These are phyloP conservation scores for Edolisoma coerulescens DNA, from an alignment of 2,113 vertebrate genomes.

Conservation along the genomic window DNA sequence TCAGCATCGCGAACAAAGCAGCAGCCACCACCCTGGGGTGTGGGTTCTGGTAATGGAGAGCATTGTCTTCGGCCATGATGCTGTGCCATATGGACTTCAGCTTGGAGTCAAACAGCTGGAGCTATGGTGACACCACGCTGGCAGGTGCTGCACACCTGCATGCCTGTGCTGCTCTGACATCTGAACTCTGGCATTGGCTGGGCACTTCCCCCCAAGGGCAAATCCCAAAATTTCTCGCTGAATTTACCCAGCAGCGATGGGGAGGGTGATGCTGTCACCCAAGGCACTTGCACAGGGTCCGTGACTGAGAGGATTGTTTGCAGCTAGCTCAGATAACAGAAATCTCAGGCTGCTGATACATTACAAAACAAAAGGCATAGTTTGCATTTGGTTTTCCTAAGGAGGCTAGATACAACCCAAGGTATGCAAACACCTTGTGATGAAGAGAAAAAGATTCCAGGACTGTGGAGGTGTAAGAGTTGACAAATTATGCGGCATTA, in stretches of 20 bases:
- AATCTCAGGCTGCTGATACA: not conserved
- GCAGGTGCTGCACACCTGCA: fast-evolving
- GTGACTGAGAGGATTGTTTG: not conserved
- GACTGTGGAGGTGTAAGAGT: not conserved
- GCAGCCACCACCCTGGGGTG: not conserved
- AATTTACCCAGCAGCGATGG: not conserved
- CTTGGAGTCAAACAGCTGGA: not conserved
- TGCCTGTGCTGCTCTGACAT: not conserved
- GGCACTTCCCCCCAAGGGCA: not conserved
- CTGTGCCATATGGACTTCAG: fast-evolving
- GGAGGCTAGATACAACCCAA: not conserved
- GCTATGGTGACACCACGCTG: fast-evolving
- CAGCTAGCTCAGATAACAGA: not conserved
- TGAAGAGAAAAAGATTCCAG: slow-evolving; percentile 5
- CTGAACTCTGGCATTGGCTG: not conserved
- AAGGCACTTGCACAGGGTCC: not conserved
- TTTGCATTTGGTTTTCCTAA: not conserved
- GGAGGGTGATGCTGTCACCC: not conserved
- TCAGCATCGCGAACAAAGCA: not conserved
- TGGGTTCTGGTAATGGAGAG: not conserved
- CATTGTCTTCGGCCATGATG: fast-evolving
- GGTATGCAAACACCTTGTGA: slow-evolving; percentile 26
- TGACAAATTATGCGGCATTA: not conserved
- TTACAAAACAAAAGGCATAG: not conserved
- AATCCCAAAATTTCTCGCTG: not conserved